These are phyloP conservation scores for Morpho achilles DNA, from an alignment of 2,888 invertebrate genomes.

Conservation along the genomic window DNA sequence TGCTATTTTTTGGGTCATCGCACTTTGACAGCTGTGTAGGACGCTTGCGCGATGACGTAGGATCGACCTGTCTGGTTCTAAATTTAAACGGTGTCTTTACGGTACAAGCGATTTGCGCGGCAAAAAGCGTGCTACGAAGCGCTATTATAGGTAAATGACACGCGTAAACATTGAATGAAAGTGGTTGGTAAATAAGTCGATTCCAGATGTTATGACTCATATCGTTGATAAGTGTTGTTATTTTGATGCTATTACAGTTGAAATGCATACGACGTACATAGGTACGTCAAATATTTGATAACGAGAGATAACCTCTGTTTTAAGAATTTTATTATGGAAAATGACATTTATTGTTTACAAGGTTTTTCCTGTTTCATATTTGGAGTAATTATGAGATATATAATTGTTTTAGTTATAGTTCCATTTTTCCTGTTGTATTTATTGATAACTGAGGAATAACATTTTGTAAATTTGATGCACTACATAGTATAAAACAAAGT, in stretches of 20 bases:
- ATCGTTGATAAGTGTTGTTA: conserved; percentile 10
- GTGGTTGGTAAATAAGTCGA: conserved; percentile 4
- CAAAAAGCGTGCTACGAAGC: conserved; percentile 21
- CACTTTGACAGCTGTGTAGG: conserved; percentile 63
- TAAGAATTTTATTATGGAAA: background rate
- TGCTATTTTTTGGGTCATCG: conserved; percentile 74
- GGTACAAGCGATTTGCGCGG: conserved; percentile 34
- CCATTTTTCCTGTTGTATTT: too few relatives aligned
- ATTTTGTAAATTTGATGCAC: too few relatives aligned
- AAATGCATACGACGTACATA: background rate
- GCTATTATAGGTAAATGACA: conserved; percentile 9
- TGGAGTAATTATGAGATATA: too few relatives aligned
- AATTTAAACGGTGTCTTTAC: conserved; percentile 48
- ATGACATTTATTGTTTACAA: too few relatives aligned
- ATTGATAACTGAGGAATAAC: too few relatives aligned
- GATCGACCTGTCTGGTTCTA: conserved; percentile 68
- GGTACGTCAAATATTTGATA: background rate
- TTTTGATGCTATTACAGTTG: conserved; percentile 4
- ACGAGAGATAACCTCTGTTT: background rate
- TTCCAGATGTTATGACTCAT: conserved; percentile 17
- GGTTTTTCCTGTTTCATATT: too few relatives aligned
- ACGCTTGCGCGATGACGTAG: conserved; percentile 71
- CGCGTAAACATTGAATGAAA: conserved; percentile 6
- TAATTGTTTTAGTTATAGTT: too few relatives aligned
- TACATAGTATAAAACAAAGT: too few relatives aligned